These are phyloP conservation scores for Tenualosa thibaudeaui DNA, from an alignment of 2,797 vertebrate species.

Conservation along the genomic window DNA sequence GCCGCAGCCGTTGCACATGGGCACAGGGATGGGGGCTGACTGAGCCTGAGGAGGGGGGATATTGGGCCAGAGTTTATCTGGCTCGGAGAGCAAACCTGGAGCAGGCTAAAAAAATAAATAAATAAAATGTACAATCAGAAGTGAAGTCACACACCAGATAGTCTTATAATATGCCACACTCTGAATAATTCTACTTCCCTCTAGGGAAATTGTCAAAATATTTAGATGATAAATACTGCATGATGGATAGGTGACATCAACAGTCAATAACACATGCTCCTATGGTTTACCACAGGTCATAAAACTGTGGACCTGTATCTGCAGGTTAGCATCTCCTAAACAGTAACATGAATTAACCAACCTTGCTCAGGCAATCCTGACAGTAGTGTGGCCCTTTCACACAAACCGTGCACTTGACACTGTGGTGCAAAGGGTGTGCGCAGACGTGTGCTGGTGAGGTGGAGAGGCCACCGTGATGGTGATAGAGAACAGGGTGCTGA, in stretches of 20 bases:
- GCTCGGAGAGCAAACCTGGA: slow-evolving; percentile 77
- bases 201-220: neutral
- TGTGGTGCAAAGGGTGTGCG: slow-evolving; percentile 88
- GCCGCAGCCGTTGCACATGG: slow-evolving; percentile 92
- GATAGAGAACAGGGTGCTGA: slow-evolving; percentile 58
- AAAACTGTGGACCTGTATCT: neutral
- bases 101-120: slow-evolving; percentile 69
- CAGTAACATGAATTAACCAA: slow-evolving; percentile 71
- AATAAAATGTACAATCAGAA: neutral
- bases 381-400: slow-evolving; percentile 90
- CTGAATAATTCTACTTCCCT: neutral
- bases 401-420: slow-evolving; percentile 83
- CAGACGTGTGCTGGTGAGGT: slow-evolving; percentile 78
- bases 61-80: slow-evolving; percentile 87
- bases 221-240: neutral
- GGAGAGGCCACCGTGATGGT: slow-evolving; percentile 56
- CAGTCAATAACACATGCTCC: neutral
- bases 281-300: neutral
- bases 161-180: no score
- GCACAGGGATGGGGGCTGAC: slow-evolving; percentile 76
- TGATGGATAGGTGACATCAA: neutral
- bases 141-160: neutral
- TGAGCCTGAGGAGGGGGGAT: slow-evolving; percentile 80
- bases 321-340: neutral
- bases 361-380: slow-evolving; percentile 90